Conservation (phyloP, 2,113 vertebrate species). For the Osmerus mordax region DNA sequence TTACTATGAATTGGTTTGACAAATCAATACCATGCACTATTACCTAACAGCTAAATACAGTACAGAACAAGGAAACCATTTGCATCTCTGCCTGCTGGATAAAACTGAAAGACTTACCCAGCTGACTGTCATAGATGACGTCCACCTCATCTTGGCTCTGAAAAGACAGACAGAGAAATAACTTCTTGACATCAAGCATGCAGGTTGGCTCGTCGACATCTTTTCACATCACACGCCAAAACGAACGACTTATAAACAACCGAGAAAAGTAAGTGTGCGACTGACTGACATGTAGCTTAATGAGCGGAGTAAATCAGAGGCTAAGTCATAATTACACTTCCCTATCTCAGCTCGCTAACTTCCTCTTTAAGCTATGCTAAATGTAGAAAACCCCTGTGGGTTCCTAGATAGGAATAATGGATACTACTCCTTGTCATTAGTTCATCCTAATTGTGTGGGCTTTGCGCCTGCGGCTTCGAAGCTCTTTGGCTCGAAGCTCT, state of each 20-base stretch:
- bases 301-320: no score
- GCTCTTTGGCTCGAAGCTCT: slow-evolving; percentile 32
- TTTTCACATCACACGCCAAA: no score
- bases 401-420: slow-evolving; percentile 63
- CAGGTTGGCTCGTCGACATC: no score
- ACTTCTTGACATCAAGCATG: no score
- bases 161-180: slow-evolving; percentile 45
- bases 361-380: slow-evolving; percentile 53
- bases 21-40: slow-evolving; percentile 1
- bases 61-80: no score
- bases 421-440: slow-evolving; percentile 57
- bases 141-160: slow-evolving; percentile 61
- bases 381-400: slow-evolving; percentile 47
- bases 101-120: slow-evolving; percentile 59
- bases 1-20: neutral
- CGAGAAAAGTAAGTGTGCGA: no score
- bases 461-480: slow-evolving; percentile 52
- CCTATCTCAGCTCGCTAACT: slow-evolving; percentile 31
- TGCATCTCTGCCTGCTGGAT: no score
- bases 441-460: slow-evolving; percentile 57
- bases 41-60: no score
- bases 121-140: slow-evolving; percentile 56
- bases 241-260: neutral
- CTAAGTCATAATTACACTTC: neutral
- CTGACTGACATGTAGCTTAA: no score